Evolutionary conservation across 53 echinoderm and acorn worm genomes (phyloP).

Genomic region (Hippasteria phrygiana): DNA sequence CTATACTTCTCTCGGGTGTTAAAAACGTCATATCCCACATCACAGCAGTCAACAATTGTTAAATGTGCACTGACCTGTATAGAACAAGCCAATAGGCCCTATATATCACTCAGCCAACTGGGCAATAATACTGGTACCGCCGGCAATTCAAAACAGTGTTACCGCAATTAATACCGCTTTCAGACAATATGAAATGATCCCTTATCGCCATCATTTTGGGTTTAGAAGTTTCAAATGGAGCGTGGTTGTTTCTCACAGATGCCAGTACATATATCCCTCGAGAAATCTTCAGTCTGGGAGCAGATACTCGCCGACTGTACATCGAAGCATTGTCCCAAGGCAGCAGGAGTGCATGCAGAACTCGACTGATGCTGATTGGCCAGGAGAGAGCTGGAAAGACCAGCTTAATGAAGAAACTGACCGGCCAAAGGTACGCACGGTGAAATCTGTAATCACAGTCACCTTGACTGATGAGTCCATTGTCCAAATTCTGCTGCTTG

Average conservation of each 20-base stretch:
- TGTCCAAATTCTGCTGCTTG: not conserved
- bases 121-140: no score
- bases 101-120: no score
- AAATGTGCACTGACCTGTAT: no score
- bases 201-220: no score
- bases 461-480: not conserved
- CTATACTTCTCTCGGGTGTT: no score
- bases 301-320: constrained; percentile 67
- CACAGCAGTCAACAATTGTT: no score
- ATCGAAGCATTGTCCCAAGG: constrained; percentile 66
- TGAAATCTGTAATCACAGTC: not conserved
- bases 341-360: constrained; percentile 71
- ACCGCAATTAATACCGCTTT: no score
- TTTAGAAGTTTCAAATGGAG: no score
- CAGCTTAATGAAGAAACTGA: constrained; percentile 73
- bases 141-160: no score
- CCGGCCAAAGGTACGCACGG: constrained; percentile 71
- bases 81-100: no score
- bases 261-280: constrained; percentile 34
- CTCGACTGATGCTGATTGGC: constrained; percentile 78
- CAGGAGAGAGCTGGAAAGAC: constrained; percentile 84
- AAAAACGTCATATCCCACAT: no score
- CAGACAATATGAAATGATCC: no score
- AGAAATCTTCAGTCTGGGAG: constrained; percentile 69
- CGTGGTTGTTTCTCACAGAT: not conserved